A percentile compares a stretch with the other conserved stretches of the same genome.
phyloP scores from a whole-genome alignment of 2,888 invertebrate species.

The Selenia dentaria region DNA sequence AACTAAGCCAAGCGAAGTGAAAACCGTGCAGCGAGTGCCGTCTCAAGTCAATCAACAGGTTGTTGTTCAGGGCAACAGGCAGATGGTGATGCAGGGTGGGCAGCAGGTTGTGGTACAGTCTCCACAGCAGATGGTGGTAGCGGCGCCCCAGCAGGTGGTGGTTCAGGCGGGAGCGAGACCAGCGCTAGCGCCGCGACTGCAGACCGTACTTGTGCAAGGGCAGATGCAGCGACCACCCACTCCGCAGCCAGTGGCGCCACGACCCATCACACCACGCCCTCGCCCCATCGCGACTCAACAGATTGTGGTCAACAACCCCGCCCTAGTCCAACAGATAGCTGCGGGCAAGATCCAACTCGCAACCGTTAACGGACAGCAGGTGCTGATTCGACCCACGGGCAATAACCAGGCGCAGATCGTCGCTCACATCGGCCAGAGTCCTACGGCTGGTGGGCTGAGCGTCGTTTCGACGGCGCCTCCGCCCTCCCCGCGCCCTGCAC shows the following conservation, averaged over 20 bases:
- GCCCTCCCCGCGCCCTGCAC: constrained; percentile 38
- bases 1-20: constrained; percentile 34
- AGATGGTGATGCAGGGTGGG: constrained; percentile 62
- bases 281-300: constrained; percentile 82
- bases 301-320: constrained; percentile 91
- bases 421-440: constrained; percentile 87
- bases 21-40: constrained; percentile 27
- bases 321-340: constrained; percentile 91
- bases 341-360: constrained; percentile 93
- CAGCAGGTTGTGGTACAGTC: constrained; percentile 54
- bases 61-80: constrained; percentile 55
- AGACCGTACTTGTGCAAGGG: constrained; percentile 63
- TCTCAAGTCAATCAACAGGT: constrained; percentile 47
- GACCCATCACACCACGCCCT: constrained; percentile 47
- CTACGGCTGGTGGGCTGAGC: constrained; percentile 48
- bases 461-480: constrained; percentile 40
- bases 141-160: constrained; percentile 48
- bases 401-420: constrained; percentile 92
- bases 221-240: constrained; percentile 50
- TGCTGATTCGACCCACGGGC: constrained; percentile 91
- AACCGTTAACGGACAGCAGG: constrained; percentile 94
- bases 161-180: constrained; percentile 51
- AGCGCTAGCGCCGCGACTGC: constrained; percentile 50
- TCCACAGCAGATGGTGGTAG: constrained; percentile 54
- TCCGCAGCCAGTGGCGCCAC: constrained; percentile 50